Evolutionary conservation across 2,113 vertebrate species (phyloP), one percentile per base, ranked within the genome.

Genomic region (Prunella fulvescens): DNA sequence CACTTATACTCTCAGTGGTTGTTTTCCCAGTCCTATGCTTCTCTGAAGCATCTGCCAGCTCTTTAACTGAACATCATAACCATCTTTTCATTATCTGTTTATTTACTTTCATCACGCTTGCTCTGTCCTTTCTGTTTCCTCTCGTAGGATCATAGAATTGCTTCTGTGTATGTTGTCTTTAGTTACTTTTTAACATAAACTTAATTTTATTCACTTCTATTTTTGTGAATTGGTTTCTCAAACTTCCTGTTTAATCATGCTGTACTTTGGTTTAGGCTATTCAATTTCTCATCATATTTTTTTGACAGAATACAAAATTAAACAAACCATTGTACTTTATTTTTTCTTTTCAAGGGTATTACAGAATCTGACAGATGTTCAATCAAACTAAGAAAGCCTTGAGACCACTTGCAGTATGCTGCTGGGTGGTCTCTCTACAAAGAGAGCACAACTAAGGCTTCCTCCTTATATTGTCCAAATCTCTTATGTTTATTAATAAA

Each of bases 391-490:
- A 33, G 79, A 19, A 69, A 42, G 6, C 35, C 67, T 88, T 61
- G 31, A 81, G n/a, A 58, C 18, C 7, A 3, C 19, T 65, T 91
- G 47, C 29, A 64, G 42, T 16, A 39, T 37, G 14, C 23, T 29
- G 24, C 35, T 81, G 44, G 2, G 7, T 66, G 35, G 20, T 40
- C n/a, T 67, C 18, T 50, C 4, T 53, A 51, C 9, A 14, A 24
- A 47, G 37, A 54, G 10, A 53, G 9, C 22, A 54, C 35, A 81
- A 35, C 11, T 54, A 24, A 58, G 3, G 12, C 14, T 76, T 86
- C 11, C 1, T 45, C 12, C 24, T 86, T 70, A 1, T 47, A 31
- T 58, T 0, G 0, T 58, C 20, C 54, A 58, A 50, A 74, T 14
- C 23, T 48, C 20, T 35, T 66, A 18, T 37, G 44, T 69, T 74